phyloP scores from a whole-genome alignment of 1,140 invertebrate genomes.

The Drosophila micromelanica region DNA sequence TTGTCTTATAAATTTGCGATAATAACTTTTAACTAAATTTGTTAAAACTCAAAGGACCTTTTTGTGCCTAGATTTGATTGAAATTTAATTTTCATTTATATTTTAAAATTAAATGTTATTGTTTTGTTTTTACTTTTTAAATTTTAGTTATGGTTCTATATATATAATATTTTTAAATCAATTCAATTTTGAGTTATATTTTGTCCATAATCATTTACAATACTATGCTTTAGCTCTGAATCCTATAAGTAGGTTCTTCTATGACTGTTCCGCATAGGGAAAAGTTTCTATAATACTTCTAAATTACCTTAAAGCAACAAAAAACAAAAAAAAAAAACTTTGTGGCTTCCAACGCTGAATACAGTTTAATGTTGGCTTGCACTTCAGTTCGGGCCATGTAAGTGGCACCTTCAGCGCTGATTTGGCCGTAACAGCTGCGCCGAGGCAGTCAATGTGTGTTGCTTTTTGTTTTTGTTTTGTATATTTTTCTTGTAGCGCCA shows the following conservation, averaged over 20 bases:
- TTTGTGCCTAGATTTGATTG: no score
- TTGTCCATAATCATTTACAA: no score
- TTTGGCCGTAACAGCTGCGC: constrained; percentile 53
- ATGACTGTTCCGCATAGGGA: not conserved
- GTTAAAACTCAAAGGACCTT: no score
- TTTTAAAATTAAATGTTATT: no score
- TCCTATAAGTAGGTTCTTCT: not conserved
- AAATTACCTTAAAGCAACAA: not conserved
- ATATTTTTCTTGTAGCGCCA: constrained; percentile 36
- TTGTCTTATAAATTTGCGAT: no score
- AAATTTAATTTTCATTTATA: no score
- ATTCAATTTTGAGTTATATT: no score
- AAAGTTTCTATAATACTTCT: constrained; percentile 5
- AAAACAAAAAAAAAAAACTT: constrained; percentile 14
- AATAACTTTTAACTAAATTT: no score
- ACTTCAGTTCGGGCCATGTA: constrained; percentile 6
- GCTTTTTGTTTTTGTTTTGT: constrained; percentile 6
- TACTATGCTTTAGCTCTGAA: not conserved
- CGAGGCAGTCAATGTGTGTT: constrained; percentile 39
- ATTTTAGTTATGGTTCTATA: no score
- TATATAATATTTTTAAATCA: no score
- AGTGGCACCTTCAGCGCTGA: constrained; percentile 19
- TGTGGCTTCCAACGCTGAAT: constrained; percentile 13
- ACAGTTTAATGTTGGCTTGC: constrained; percentile 34
- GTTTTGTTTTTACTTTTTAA: no score